Conservation (phyloP, 1,140 invertebrate genomes). For the Bombus balteatus region DNA sequence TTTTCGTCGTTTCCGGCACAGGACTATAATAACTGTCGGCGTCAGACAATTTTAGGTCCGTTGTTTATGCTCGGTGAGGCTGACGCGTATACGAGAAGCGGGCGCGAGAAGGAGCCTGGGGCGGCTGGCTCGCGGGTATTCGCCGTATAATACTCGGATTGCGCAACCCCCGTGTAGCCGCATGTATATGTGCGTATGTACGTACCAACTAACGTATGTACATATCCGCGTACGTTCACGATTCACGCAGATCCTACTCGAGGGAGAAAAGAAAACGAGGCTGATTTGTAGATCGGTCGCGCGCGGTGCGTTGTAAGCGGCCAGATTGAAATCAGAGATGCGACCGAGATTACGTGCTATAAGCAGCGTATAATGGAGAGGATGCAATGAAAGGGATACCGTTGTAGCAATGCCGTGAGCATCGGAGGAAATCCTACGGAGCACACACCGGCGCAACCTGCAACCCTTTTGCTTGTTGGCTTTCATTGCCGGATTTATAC, state of each 20-base stretch:
- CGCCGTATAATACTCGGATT: conserved; percentile 33
- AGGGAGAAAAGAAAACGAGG: conserved; percentile 54
- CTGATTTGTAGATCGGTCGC: conserved; percentile 69
- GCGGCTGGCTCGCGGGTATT: neutral
- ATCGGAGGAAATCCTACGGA: conserved; percentile 38
- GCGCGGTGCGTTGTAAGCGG: conserved; percentile 65
- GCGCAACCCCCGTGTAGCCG: conserved; percentile 28
- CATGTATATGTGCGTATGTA: neutral
- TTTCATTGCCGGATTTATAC: conserved; percentile 47
- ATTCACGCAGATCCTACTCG: conserved; percentile 20
- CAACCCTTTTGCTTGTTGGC: conserved; percentile 14
- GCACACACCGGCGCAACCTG: neutral
- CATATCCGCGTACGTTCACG: conserved; percentile 25
- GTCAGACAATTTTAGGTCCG: conserved; percentile 25
- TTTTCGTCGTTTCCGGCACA: conserved; percentile 4
- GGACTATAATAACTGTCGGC: conserved; percentile 27
- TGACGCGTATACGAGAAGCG: neutral
- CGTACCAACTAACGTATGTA: neutral
- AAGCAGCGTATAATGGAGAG: conserved; percentile 63
- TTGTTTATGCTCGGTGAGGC: neutral
- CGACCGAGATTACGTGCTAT: conserved; percentile 67
- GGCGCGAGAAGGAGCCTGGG: neutral
- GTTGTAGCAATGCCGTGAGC: conserved; percentile 53
- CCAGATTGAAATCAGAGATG: conserved; percentile 71
- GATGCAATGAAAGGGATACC: conserved; percentile 68